Base-by-base conservation (phyloP, 2,113 vertebrate species). In the Menura novaehollandiae region DNA sequence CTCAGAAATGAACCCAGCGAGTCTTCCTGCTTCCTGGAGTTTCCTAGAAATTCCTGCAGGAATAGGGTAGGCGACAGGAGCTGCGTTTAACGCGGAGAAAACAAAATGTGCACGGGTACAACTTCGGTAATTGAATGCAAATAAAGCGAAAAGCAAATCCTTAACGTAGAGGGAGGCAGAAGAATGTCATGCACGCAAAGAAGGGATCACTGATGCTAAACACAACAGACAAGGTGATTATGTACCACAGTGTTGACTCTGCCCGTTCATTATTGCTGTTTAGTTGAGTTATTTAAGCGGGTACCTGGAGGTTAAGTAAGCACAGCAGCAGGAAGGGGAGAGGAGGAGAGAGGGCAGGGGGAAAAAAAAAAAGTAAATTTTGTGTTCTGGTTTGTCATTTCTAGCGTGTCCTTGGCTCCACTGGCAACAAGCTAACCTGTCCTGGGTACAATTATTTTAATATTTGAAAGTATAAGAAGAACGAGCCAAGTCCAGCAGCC, bases 231-330 rank as follows among this genome's bases (percentile, higher is more conserved):
- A 97, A 94, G 96, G 95, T 94, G 94, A 97, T 97, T 97, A 97
- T 93, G 96, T 95, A 91, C 85, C 93, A 32, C 91, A 66, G 93
- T 93, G 95, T 97, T 97, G 97, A 95, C 95, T 97, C 97, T 97
- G 94, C 74, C 81, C 75, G 63, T 96, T 97, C 96, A 96, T 97
- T 97, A 97, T 97, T 97, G 96, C 96, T 96, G 89, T 97, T 97
- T 97, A 97, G 97, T 89, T 93, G 95, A 91, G 96, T 96, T 96
- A 94, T 92, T 96, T 97, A 95, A 97, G 92, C 13, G 33, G 77
- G 87, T 97, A 97, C 96, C 96, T 97, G 94, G 92, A 97, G 97
- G 95, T 97, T 97, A 97, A 97, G 85, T 88, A 97, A 96, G 95
- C 96, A 96, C 9, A 94, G 93, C 87, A 77, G 94, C 75, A 74